A percentile compares a stretch with the other conserved stretches of the same genome.
Conservation (phyloP, 2,113 vertebrate species). For the Edolisoma coerulescens region DNA sequence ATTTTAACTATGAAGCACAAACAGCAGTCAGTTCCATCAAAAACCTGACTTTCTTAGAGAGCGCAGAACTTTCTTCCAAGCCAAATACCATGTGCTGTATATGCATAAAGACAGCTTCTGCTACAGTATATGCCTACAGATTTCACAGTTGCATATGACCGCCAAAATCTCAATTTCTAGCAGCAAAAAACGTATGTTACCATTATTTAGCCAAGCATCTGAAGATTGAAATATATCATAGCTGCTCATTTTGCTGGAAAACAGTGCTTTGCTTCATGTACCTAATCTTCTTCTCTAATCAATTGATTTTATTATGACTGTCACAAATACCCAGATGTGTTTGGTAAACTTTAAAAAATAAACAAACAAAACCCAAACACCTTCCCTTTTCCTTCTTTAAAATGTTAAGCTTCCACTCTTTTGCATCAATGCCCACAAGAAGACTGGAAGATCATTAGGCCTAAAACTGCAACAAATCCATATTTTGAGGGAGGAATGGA, state of each 20-base stretch:
- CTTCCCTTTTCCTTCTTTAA: not conserved
- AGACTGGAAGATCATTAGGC: not conserved
- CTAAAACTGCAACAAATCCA: not conserved
- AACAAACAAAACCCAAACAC: not conserved
- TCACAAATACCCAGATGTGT: not conserved
- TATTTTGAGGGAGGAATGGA: not conserved
- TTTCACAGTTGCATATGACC: constrained; percentile 39
- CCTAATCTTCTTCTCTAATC: not conserved
- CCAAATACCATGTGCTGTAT: constrained; percentile 43
- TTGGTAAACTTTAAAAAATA: not conserved
- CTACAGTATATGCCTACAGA: constrained; percentile 47
- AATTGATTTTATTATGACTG: not conserved
- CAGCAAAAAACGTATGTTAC: constrained; percentile 43
- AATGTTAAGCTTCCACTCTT: not conserved
- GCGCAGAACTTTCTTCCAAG: not conserved
- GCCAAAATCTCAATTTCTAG: constrained; percentile 50
- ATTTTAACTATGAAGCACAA: not conserved
- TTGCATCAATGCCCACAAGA: not conserved
- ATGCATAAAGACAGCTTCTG: constrained; percentile 49
- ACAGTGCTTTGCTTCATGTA: not conserved
- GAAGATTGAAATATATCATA: constrained; percentile 9
- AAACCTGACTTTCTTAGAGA: constrained; percentile 3
- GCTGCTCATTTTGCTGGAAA: constrained; percentile 48
- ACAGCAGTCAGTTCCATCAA: not conserved
- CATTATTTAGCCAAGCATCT: constrained; percentile 33